These are phyloP conservation scores for Enteromius afrohamiltoni DNA, from an alignment of 2,797 vertebrate species.

Conservation along the genomic window DNA sequence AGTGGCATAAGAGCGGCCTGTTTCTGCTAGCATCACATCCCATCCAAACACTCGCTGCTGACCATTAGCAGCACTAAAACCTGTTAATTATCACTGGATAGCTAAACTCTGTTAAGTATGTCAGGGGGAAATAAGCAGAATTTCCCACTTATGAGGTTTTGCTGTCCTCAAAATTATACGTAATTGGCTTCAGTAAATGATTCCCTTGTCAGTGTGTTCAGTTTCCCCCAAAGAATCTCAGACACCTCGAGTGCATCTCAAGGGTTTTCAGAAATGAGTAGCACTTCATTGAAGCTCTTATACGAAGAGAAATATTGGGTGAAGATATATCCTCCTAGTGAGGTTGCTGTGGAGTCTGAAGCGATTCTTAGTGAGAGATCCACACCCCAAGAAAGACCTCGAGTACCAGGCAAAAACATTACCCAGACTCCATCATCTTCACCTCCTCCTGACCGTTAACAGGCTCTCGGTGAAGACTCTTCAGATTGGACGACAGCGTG, in stretches of 20 bases:
- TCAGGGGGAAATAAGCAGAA: background rate
- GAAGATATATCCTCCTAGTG: background rate
- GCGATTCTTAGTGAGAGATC: conserved; percentile 2
- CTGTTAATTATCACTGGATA: background rate
- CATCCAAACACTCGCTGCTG: conserved; percentile 46
- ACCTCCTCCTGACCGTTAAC: conserved; percentile 25
- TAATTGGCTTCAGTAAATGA: background rate
- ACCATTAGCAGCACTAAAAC: conserved; percentile 14
- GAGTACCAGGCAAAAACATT: conserved; percentile 31
- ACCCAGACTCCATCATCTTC: conserved; percentile 29
- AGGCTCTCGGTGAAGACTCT: conserved; percentile 36
- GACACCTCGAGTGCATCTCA: background rate
- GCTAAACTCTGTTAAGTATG: background rate
- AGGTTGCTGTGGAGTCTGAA: background rate
- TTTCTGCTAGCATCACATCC: conserved; percentile 53
- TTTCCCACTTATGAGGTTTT: background rate
- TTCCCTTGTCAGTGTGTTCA: background rate
- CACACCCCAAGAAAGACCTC: background rate
- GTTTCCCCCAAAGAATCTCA: background rate
- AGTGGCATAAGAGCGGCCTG: conserved; percentile 47
- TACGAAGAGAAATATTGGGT: conserved; percentile 3
- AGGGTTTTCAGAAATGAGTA: background rate
- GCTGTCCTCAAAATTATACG: background rate
- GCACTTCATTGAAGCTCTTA: background rate
- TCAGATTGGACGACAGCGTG: conserved; percentile 28